Base-by-base conservation (phyloP, 2,797 vertebrate genomes). In the Sebastes oblongus region DNA sequence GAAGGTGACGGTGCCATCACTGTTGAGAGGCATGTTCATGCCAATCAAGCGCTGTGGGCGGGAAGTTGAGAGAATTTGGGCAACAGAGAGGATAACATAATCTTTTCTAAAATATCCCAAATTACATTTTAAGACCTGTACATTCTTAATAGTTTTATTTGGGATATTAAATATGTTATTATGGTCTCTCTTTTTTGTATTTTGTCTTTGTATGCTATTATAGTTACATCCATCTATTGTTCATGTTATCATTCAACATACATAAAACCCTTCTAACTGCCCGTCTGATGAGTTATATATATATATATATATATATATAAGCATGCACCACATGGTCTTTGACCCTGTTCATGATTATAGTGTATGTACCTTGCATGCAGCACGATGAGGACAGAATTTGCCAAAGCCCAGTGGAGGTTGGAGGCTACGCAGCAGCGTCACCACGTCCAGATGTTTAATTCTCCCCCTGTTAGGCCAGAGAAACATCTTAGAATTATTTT, bases 11-110 rank as follows among this genome's bases (percentile, higher is more conserved):
- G 98, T 99, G 76, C 98, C 98, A 0, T 99, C 98, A 0, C 97
- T 98, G 95, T 99, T 99, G 68, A 99, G 94, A 8, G 98, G 98
- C 98, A 99, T 99, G 95, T 99, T 99, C 98, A 99, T 99, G 71
- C 97, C 97, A 83, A 99, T 97, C 75, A 99, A 92, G 2, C 98
- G 96, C 98, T 99, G 93, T 30, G 36, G 18, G 74, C 22, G 82
- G 50, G 25, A 29, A 67, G 22, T 16, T 5, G 1, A 65, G 3
- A 67, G 3, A 59, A 58, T 16, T n/a, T 20, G 9, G 20, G 50
- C 50, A 52, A n/a, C 50, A 52, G 50, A 52, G 50, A 52, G 50
- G 0, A 52, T 13, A 52, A n/a, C 16, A 10, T 50, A 20, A 67
- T 67, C 1, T n/a, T 52, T 52, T 52, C 4, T 11, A 20, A 46